phyloP scores from a whole-genome alignment of 2,888 invertebrate genomes.

The Augochlorella aurata region DNA sequence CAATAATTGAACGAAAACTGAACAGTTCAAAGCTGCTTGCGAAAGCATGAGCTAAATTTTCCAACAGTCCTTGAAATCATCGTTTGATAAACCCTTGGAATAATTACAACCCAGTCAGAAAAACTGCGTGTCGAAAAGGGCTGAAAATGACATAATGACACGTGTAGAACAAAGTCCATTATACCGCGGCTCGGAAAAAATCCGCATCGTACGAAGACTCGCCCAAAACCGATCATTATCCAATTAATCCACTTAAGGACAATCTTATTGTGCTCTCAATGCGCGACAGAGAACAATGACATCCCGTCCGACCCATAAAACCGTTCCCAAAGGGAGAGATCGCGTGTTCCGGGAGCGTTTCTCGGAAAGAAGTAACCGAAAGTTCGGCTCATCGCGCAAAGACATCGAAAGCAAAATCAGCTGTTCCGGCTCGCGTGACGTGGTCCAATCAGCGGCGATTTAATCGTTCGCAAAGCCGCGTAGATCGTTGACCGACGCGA shows the following conservation, averaged over 20 bases:
- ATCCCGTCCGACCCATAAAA: neutral
- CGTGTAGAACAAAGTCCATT: too few relatives aligned
- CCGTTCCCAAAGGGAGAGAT: conserved; percentile 35
- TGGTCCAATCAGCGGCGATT: conserved; percentile 35
- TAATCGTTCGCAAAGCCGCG: conserved; percentile 29
- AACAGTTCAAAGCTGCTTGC: too few relatives aligned
- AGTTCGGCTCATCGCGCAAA: neutral
- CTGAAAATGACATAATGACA: too few relatives aligned
- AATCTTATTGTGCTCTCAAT: neutral
- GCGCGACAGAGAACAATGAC: neutral
- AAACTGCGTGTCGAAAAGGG: too few relatives aligned
- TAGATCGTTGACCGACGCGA: conserved; percentile 41
- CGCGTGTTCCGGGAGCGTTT: conserved; percentile 54
- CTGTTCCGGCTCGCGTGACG: conserved; percentile 59
- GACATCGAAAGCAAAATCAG: conserved; percentile 43
- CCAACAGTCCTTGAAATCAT: too few relatives aligned
- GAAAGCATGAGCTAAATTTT: too few relatives aligned
- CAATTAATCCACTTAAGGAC: neutral
- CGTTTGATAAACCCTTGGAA: too few relatives aligned
- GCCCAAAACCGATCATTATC: neutral
- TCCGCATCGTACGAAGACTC: neutral
- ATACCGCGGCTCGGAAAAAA: neutral
- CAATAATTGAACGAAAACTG: too few relatives aligned
- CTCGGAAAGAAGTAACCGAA: conserved; percentile 23
- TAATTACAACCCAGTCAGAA: too few relatives aligned